Evolutionary conservation across 2,888 invertebrate genomes (phyloP).

Genomic region (Alitta virens): DNA sequence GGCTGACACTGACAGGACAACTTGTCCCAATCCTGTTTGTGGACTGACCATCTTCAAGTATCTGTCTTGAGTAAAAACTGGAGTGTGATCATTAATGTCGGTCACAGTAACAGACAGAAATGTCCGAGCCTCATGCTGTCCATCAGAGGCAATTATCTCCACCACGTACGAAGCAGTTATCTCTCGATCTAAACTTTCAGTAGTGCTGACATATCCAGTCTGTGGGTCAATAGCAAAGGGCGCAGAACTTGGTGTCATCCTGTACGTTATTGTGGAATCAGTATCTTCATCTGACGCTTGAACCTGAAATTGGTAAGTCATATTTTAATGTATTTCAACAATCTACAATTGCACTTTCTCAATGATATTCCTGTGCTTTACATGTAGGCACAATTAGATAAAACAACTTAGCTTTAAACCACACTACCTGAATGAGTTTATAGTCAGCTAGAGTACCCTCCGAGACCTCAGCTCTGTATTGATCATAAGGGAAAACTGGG

Average conservation of each 20-base stretch:
- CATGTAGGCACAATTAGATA: too few species aligned
- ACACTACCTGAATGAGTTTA: not conserved
- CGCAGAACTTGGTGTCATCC: not conserved
- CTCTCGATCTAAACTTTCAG: slow-evolving; percentile 1
- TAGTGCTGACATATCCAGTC: slow-evolving; percentile 3
- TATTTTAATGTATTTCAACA: too few species aligned
- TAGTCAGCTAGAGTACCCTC: not conserved
- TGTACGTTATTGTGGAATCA: not conserved
- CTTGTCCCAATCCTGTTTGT: not conserved
- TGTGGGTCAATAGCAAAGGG: slow-evolving; percentile 1
- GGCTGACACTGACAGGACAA: not conserved
- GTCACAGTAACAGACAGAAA: slow-evolving; percentile 32
- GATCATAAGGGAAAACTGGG: slow-evolving; percentile 3
- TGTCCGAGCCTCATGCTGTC: slow-evolving; percentile 14
- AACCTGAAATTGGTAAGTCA: slow-evolving; percentile 6
- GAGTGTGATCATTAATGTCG: slow-evolving; percentile 16
- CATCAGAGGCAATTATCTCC: slow-evolving; percentile 7
- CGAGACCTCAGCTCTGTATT: not conserved
- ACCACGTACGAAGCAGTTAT: not conserved
- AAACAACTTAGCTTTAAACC: too few species aligned
- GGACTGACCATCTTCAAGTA: slow-evolving; percentile 5
- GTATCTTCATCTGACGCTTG: slow-evolving; percentile 17
- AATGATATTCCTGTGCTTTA: too few species aligned
- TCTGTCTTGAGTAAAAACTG: not conserved
- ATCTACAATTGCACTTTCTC: too few species aligned